These are phyloP conservation scores for Ptychadena robeensis DNA, from an alignment of 2,797 vertebrate genomes.

Conservation along the genomic window DNA sequence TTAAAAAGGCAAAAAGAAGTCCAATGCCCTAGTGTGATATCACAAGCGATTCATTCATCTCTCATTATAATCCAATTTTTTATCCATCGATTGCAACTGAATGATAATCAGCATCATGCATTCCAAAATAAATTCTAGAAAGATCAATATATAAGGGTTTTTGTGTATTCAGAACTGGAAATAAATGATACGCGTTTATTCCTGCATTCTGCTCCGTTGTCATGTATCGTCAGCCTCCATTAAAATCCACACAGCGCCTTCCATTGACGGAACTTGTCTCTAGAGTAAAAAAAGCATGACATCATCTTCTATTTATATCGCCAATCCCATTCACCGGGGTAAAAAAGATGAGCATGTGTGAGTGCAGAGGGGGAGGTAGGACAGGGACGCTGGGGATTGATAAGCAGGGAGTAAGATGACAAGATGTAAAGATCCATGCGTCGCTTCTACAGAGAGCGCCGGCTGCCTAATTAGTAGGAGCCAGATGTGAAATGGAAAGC, in stretches of 20 bases:
- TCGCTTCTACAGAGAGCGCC: constrained; percentile 11
- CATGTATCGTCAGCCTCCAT: background rate
- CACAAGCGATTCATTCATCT: too few species aligned
- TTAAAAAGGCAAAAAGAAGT: too few species aligned
- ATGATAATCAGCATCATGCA: too few species aligned
- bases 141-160: too few species aligned
- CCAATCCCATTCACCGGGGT: constrained; percentile 44
- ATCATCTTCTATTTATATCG: constrained; percentile 56
- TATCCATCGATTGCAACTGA: too few species aligned
- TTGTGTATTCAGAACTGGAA: background rate
- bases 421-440: constrained; percentile 13
- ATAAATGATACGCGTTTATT: background rate
- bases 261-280: constrained; percentile 41
- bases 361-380: background rate
- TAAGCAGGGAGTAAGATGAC: constrained; percentile 6
- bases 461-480: constrained; percentile 45
- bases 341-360: constrained; percentile 42
- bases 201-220: background rate
- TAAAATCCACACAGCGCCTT: constrained; percentile 47
- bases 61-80: too few species aligned
- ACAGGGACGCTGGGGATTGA: rapidly evolving
- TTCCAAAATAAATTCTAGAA: too few species aligned
- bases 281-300: constrained; percentile 47
- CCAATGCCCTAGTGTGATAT: too few species aligned
- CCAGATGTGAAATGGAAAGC: constrained; percentile 46